Conservation (phyloP, 2,888 invertebrate genomes). For the Spialia ferax region DNA sequence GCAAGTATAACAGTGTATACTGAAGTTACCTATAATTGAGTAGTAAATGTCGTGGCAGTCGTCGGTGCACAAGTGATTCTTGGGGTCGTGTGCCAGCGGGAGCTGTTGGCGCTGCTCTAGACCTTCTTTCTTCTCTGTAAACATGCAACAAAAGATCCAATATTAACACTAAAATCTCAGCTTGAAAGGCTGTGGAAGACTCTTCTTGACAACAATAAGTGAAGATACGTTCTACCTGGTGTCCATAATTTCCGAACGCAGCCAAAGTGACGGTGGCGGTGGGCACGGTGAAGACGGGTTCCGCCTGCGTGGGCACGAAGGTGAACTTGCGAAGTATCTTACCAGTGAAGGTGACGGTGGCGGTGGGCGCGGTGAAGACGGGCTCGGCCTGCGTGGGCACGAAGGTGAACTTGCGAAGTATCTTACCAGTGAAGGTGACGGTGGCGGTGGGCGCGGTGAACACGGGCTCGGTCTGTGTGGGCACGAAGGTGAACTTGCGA, state of each 20-base stretch:
- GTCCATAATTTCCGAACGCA: slow-evolving; percentile 71
- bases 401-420: slow-evolving; percentile 62
- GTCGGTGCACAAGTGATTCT: slow-evolving; percentile 72
- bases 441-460: slow-evolving; percentile 57
- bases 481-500: slow-evolving; percentile 71
- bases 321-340: slow-evolving; percentile 55
- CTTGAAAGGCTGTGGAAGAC: neutral
- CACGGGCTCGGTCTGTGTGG: slow-evolving; percentile 75
- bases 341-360: slow-evolving; percentile 71
- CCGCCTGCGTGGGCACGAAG: slow-evolving; percentile 79
- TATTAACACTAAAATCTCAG: neutral
- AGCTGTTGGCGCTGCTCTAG: slow-evolving; percentile 63
- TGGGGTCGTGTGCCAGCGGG: slow-evolving; percentile 73
- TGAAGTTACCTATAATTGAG: slow-evolving; percentile 73
- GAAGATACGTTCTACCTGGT: slow-evolving; percentile 79
- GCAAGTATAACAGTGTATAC: too few relatives aligned
- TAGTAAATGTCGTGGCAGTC: slow-evolving; percentile 76
- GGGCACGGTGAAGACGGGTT: slow-evolving; percentile 67
- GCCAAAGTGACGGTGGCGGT: slow-evolving; percentile 63
- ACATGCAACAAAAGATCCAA: neutral
- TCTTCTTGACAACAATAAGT: neutral
- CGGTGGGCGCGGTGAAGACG: slow-evolving; percentile 57
- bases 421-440: slow-evolving; percentile 72
- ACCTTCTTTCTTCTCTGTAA: slow-evolving; percentile 71
- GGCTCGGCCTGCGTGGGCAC: slow-evolving; percentile 81